Percentiles rank a stretch among this genome's conserved stretches.
phyloP scores from a whole-genome alignment of 2,113 vertebrate genomes.

The Heterotilapia buettikoferi region DNA sequence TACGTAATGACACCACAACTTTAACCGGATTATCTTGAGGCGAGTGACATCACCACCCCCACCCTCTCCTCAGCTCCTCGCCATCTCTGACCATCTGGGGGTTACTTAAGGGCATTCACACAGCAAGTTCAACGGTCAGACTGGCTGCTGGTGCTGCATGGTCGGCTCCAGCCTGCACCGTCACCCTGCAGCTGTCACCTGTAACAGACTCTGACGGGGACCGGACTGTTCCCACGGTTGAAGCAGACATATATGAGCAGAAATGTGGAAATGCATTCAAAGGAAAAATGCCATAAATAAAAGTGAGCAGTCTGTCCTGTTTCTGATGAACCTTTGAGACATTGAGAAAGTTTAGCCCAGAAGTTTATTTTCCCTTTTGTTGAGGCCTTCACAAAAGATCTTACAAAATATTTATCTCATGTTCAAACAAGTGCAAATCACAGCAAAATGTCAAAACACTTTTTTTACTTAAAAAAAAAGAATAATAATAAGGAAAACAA shows the following conservation, averaged over 20 bases:
- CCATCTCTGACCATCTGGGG: constrained; percentile 47
- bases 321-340: background rate
- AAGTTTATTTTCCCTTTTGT: constrained; percentile 29
- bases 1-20: constrained; percentile 64
- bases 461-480: background rate
- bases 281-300: background rate
- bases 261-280: background rate
- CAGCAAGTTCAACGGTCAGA: constrained; percentile 38
- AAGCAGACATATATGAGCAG: background rate
- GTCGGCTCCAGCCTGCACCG: constrained; percentile 1
- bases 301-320: background rate
- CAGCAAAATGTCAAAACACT: constrained; percentile 7
- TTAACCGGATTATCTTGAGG: constrained; percentile 64
- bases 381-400: constrained; percentile 17
- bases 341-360: background rate
- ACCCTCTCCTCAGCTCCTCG: background rate
- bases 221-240: constrained; percentile 38
- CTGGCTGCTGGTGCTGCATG: constrained; percentile 22
- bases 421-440: constrained; percentile 29
- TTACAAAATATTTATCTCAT: constrained; percentile 23
- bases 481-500: background rate
- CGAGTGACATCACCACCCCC: constrained; percentile 28
- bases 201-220: constrained; percentile 31
- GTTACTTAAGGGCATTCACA: constrained; percentile 78
- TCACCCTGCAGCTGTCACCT: constrained; percentile 67